These are phyloP conservation scores for Odobenus rosmarus DNA, from an alignment of 2,113 vertebrate species.

Conservation along the genomic window DNA sequence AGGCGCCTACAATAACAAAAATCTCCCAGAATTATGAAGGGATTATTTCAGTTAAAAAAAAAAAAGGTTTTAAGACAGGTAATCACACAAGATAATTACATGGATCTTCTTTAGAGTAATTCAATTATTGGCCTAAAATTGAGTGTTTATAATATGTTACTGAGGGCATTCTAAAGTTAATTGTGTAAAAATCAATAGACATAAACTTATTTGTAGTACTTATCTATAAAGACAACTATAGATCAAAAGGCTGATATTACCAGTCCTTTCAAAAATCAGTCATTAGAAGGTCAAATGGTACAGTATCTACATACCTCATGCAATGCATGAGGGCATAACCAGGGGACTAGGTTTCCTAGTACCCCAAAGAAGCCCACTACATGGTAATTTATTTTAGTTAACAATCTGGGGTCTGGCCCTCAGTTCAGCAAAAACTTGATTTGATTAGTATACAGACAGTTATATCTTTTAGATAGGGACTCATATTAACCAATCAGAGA, in stretches of 20 bases:
- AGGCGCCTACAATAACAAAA: constrained; percentile 90
- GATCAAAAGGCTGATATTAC: background rate
- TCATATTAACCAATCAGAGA: background rate
- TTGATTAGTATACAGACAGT: background rate
- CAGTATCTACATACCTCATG: background rate
- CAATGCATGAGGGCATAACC: background rate
- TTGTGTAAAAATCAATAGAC: background rate
- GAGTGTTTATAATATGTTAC: background rate
- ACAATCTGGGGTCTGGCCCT: background rate
- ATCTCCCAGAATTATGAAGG: constrained; percentile 38
- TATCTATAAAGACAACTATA: background rate
- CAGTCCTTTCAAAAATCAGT: background rate
- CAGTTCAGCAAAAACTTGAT: constrained; percentile 12
- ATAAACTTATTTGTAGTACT: constrained; percentile 14
- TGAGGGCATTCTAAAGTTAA: background rate
- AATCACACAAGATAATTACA: background rate
- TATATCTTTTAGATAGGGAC: background rate
- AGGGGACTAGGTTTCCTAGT: background rate
- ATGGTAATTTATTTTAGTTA: background rate
- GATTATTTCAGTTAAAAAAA: constrained; percentile 41
- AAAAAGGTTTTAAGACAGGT: background rate
- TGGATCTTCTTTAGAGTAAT: background rate
- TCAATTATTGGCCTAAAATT: background rate
- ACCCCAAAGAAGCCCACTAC: background rate
- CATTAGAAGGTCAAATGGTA: background rate